Evolutionary conservation across 2,888 invertebrate genomes (phyloP).

Genomic region (Oscheius sp.): DNA sequence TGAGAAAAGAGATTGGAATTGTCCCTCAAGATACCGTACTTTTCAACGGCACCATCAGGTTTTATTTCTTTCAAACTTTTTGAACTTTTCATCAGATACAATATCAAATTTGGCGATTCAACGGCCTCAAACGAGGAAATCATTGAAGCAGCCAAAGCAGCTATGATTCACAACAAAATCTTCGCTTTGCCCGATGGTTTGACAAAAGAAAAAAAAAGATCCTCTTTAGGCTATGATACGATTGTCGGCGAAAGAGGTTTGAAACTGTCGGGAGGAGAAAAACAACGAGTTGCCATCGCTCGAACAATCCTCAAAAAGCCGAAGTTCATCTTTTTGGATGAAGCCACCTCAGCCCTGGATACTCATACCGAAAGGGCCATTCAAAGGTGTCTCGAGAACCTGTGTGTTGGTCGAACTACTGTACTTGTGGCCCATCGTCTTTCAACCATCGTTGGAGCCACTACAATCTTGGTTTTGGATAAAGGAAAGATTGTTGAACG

Average conservation of each 20-base stretch:
- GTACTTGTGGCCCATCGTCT: constrained; percentile 87
- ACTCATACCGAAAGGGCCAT: constrained; percentile 92
- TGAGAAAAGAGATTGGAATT: constrained; percentile 74
- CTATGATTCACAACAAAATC: constrained; percentile 92
- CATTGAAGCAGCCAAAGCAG: constrained; percentile 86
- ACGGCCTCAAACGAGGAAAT: constrained; percentile 83
- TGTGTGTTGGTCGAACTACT: constrained; percentile 87
- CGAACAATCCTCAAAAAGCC: constrained; percentile 91
- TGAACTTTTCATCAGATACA: constrained; percentile 77
- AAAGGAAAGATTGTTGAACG: constrained; percentile 90
- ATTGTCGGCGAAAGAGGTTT: constrained; percentile 89
- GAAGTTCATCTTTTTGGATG: constrained; percentile 87
- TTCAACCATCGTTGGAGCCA: constrained; percentile 90
- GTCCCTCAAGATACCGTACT: constrained; percentile 74
- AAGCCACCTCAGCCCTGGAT: constrained; percentile 85
- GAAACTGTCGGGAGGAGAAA: constrained; percentile 94
- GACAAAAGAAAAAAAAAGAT: background rate
- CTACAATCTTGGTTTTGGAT: constrained; percentile 89
- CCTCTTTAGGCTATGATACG: constrained; percentile 72
- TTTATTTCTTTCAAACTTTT: background rate
- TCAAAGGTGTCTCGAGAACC: constrained; percentile 75
- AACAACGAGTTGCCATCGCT: constrained; percentile 95
- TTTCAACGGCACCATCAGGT: constrained; percentile 69
- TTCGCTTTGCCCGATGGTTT: constrained; percentile 84
- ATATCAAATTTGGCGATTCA: constrained; percentile 89